Conservation (phyloP, 2,113 vertebrate species). For the Lepidothrix coronata region DNA sequence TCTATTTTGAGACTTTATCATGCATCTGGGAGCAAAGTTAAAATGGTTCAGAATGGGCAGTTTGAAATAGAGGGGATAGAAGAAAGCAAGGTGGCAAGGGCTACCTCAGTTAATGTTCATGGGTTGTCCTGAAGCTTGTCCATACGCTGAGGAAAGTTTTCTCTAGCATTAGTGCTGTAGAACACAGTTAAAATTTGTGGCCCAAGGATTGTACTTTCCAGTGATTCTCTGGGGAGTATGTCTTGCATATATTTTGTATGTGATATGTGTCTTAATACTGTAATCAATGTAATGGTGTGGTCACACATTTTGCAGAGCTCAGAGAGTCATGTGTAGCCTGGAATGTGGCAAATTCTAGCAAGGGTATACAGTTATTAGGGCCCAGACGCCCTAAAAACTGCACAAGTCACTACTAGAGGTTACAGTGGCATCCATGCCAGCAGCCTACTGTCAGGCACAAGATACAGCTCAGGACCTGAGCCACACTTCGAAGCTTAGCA, state of each 20-base stretch:
- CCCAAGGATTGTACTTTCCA: neutral
- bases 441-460: neutral
- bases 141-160: neutral
- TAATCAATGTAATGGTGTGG: neutral
- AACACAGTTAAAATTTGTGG: neutral
- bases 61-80: neutral
- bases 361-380: neutral
- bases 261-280: neutral
- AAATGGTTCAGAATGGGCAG: neutral
- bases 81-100: neutral
- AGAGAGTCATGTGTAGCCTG: neutral
- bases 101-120: neutral
- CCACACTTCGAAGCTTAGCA: neutral
- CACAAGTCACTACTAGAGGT: neutral
- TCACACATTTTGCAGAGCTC: neutral
- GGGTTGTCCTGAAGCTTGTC: neutral
- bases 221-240: neutral
- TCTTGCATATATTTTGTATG: neutral
- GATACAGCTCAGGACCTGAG: neutral
- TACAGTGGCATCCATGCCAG: neutral
- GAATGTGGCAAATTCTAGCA: neutral
- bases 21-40: neutral
- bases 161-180: neutral
- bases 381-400: neutral
- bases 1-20: neutral